A percentile compares a stretch with the other conserved stretches of the same genome.
phyloP scores from a whole-genome alignment of 1,140 invertebrate species.

The Chelonus insularis region DNA sequence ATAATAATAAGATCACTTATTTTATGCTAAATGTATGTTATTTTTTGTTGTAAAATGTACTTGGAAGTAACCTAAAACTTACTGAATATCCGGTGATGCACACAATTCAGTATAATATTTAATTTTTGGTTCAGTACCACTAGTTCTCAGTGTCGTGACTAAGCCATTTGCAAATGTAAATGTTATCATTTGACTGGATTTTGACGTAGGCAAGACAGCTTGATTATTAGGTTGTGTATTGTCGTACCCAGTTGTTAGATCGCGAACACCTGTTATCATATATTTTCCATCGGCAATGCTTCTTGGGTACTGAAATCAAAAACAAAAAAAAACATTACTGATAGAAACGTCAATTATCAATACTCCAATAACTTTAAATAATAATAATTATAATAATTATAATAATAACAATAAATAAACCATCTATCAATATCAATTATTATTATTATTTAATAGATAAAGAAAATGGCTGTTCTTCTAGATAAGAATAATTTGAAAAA shows the following conservation, averaged over 20 bases:
- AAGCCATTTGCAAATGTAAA: slow-evolving; percentile 89
- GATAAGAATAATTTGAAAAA: neutral
- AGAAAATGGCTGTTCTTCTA: neutral
- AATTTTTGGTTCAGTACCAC: slow-evolving; percentile 98
- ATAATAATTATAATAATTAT: no score
- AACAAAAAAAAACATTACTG: slow-evolving; percentile 17
- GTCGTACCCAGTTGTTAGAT: slow-evolving; percentile 89
- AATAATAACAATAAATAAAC: no score
- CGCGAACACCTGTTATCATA: slow-evolving; percentile 75
- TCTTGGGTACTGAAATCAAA: slow-evolving; percentile 76
- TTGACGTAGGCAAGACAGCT: slow-evolving; percentile 77
- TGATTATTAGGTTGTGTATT: slow-evolving; percentile 71
- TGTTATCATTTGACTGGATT: slow-evolving; percentile 93
- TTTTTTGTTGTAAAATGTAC: no score
- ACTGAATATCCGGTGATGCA: slow-evolving; percentile 68
- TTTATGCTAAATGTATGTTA: no score
- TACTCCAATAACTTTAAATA: no score
- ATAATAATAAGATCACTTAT: no score
- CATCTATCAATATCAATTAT: neutral
- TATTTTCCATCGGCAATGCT: slow-evolving; percentile 72
- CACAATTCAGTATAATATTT: slow-evolving; percentile 96
- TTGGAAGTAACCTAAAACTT: no score
- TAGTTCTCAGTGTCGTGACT: slow-evolving; percentile 87
- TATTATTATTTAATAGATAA: neutral
- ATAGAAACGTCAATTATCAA: no score